Percentiles rank a stretch among this genome's conserved stretches.
These are phyloP conservation scores for Galbula dea DNA, from an alignment of 2,113 vertebrate genomes.

Conservation along the genomic window DNA sequence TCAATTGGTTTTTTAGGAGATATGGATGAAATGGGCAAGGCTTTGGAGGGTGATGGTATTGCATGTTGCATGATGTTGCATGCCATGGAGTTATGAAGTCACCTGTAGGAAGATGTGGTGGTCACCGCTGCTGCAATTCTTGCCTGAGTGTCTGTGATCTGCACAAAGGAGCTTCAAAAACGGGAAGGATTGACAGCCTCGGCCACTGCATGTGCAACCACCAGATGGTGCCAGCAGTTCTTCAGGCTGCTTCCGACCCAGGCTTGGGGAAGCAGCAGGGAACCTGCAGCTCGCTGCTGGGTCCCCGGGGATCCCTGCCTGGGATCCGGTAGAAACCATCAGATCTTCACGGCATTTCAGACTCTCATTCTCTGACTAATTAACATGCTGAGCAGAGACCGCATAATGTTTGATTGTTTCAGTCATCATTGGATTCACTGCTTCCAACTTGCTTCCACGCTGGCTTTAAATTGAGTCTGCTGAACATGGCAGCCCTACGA, in stretches of 20 bases:
- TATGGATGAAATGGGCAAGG: not conserved
- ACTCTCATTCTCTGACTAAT: not conserved
- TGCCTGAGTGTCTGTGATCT: not conserved
- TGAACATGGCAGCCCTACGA: not conserved
- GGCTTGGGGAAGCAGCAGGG: not conserved
- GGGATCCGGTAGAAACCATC: not conserved
- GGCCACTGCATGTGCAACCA: not conserved
- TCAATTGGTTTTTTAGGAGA: not conserved
- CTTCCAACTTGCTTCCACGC: fast-evolving
- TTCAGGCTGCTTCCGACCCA: not conserved
- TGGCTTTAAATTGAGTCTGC: not conserved
- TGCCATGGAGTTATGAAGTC: not conserved
- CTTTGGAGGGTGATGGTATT: not conserved
- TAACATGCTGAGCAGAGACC: not conserved
- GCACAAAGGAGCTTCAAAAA: not conserved
- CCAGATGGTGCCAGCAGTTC: not conserved
- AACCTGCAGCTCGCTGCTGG: too few species aligned
- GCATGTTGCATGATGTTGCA: not conserved
- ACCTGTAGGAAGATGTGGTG: not conserved
- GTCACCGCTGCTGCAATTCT: not conserved
- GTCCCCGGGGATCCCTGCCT: fast-evolving
- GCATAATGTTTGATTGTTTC: not conserved
- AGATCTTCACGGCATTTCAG: not conserved
- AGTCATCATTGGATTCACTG: not conserved
- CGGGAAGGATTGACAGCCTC: not conserved